These are phyloP conservation scores for Anneissia japonica DNA, from an alignment of 35 echinoderm and acorn worm species.

Conservation along the genomic window DNA sequence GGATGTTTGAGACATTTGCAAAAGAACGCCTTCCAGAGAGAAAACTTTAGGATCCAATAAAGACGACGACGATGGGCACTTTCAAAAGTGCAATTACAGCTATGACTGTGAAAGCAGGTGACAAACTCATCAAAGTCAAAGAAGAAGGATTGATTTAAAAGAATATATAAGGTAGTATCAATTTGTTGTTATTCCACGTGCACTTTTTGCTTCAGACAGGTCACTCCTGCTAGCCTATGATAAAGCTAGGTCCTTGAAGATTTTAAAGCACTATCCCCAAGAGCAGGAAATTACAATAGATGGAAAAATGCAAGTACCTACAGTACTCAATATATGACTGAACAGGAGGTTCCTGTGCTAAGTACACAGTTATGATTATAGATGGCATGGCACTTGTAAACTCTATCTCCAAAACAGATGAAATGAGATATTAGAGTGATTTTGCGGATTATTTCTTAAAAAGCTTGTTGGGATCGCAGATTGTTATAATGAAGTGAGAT, in stretches of 20 bases:
- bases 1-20: constrained; percentile 13
- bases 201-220: not conserved
- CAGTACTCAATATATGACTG: too few relatives aligned
- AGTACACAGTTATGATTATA: constrained; percentile 10
- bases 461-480: not conserved
- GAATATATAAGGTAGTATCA: constrained; percentile 17
- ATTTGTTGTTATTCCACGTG: not conserved
- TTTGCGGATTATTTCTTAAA: constrained; percentile 1
- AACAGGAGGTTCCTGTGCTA: not conserved
- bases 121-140: constrained; percentile 18
- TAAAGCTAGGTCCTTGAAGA: not conserved
- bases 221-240: not conserved
- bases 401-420: not conserved
- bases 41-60: constrained; percentile 14
- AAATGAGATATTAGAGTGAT: not conserved
- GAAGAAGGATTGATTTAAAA: constrained; percentile 21
- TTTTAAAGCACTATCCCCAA: not conserved
- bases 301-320: not conserved
- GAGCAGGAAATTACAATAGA: not conserved
- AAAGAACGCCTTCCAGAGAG: not conserved
- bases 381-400: constrained; percentile 20
- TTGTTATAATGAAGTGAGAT: constrained; percentile 4
- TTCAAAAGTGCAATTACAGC: not conserved
- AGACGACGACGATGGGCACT: not conserved
- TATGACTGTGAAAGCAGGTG: not conserved